Percentiles rank a stretch among this genome's conserved stretches.
Conservation (phyloP, 2,888 invertebrate species). For the Hydriomena furcata region DNA sequence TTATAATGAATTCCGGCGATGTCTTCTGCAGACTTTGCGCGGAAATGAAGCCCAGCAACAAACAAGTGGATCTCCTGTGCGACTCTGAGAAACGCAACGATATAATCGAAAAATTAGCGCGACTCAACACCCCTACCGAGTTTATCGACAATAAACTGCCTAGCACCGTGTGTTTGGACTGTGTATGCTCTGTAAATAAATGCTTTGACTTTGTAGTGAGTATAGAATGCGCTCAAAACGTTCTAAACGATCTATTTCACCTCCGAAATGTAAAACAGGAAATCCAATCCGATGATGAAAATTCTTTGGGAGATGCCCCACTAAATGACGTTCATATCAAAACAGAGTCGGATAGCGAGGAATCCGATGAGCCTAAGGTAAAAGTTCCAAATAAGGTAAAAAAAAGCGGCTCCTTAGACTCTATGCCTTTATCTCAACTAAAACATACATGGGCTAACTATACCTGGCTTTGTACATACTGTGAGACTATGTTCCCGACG, state of each 20-base stretch:
- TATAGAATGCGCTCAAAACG: slow-evolving; percentile 56
- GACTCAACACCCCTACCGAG: slow-evolving; percentile 51
- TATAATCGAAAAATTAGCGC: slow-evolving; percentile 48
- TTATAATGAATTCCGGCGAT: slow-evolving; percentile 46
- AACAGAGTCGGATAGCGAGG: slow-evolving; percentile 6
- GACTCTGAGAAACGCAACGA: slow-evolving; percentile 44
- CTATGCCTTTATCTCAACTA: slow-evolving; percentile 49
- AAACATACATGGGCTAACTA: slow-evolving; percentile 64
- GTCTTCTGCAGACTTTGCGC: slow-evolving; percentile 59
- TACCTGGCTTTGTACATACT: slow-evolving; percentile 61
- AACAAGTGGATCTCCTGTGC: slow-evolving; percentile 48
- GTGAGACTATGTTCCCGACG: slow-evolving; percentile 56
- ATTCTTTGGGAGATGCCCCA: background rate
- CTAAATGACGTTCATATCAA: slow-evolving; percentile 4
- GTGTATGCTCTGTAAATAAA: slow-evolving; percentile 51
- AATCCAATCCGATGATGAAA: slow-evolving; percentile 35
- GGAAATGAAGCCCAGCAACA: slow-evolving; percentile 46
- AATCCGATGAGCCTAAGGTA: background rate
- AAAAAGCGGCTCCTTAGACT: slow-evolving; percentile 25
- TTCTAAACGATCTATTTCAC: slow-evolving; percentile 42
- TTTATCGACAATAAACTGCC: slow-evolving; percentile 48
- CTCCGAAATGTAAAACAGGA: slow-evolving; percentile 50
- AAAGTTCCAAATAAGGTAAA: slow-evolving; percentile 6
- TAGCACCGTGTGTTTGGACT: slow-evolving; percentile 58
- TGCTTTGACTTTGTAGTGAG: slow-evolving; percentile 55